Evolutionary conservation across 2,888 invertebrate genomes (phyloP), one percentile per base, ranked within the genome.

Genomic region (Volucella inflata): DNA sequence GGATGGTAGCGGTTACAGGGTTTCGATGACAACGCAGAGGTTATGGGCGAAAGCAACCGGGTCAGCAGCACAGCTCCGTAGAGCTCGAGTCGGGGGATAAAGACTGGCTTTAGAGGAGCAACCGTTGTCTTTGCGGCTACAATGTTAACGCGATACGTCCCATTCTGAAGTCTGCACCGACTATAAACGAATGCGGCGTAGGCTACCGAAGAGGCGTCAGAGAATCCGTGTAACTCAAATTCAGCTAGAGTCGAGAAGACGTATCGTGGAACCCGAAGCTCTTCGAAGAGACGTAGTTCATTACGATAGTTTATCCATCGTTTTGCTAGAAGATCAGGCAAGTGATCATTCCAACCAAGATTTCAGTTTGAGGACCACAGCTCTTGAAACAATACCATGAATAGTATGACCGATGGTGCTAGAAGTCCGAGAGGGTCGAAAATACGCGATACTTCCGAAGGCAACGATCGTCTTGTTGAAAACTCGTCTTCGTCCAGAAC

Each of bases 301-400:
- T 40, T 17, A 10, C 48, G 70, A 50, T 51, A 75, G 14, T 10
- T 76, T 30, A 21, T n/a, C 62, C 64, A 81, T 16, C 50, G 68
- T 38, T 51, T 42, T n/a, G 74, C 38, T 8, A 75, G 14, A 2
- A 62, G 8, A 12, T 10, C 11, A 10, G 84, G 85, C 14, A 81
- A 38, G 16, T 59, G 77, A n/a, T 87, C 83, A 36, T 87, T 82
- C 87, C 83, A 87, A 8, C 12, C 9, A 0, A 87, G 21, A 10
- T 77, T 81, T 0, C 64, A 57, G 10, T 65, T 50, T 21, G 21
- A 21, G 21, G 21, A 21, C 21, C 21, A 21, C 21, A 21, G 2
- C 21, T 21, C 21, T 21, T 21, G 21, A 21, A 21, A 21, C 21
- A 21, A 21, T 21, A 2, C 2, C 21, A 2, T 1, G 21, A 21